Percentiles rank a stretch among this genome's conserved stretches.
phyloP scores from a whole-genome alignment of 2,113 vertebrate species.

The Cheirogaleus medius region DNA sequence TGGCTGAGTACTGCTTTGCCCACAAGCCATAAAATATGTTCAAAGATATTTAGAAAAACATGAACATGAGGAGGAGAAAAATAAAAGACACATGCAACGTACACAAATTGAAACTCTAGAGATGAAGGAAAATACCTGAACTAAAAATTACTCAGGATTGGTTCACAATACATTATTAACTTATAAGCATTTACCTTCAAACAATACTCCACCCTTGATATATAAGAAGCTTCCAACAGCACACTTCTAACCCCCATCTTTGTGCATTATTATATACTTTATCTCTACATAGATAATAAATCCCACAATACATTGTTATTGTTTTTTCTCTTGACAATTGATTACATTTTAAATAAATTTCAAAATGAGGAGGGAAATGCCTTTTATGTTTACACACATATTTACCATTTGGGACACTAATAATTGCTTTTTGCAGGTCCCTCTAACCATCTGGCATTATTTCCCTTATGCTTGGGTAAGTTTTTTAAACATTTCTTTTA shows the following conservation, averaged over 20 bases:
- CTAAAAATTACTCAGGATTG: not conserved
- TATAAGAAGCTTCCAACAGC: not conserved
- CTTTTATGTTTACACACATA: not conserved
- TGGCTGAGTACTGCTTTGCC: not conserved
- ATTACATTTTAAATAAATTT: not conserved
- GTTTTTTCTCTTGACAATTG: not conserved
- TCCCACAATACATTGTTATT: not conserved
- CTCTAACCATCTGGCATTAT: not conserved
- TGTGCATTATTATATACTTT: not conserved
- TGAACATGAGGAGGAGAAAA: not conserved
- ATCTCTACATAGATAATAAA: not conserved
- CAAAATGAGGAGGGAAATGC: not conserved
- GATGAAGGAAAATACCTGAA: not conserved
- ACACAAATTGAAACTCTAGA: not conserved
- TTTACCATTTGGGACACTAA: not conserved
- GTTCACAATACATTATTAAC: not conserved
- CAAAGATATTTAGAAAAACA: not conserved
- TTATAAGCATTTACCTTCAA: not conserved
- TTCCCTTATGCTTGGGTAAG: not conserved
- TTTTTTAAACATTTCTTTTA: not conserved
- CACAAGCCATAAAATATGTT: not conserved
- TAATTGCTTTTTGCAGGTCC: not conserved
- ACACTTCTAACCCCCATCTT: not conserved
- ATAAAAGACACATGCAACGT: not conserved
- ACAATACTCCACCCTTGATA: not conserved